A percentile compares a stretch with the other conserved stretches of the same genome.
These are phyloP conservation scores for Holocentrus rufus DNA, from an alignment of 2,797 vertebrate genomes.

Conservation along the genomic window DNA sequence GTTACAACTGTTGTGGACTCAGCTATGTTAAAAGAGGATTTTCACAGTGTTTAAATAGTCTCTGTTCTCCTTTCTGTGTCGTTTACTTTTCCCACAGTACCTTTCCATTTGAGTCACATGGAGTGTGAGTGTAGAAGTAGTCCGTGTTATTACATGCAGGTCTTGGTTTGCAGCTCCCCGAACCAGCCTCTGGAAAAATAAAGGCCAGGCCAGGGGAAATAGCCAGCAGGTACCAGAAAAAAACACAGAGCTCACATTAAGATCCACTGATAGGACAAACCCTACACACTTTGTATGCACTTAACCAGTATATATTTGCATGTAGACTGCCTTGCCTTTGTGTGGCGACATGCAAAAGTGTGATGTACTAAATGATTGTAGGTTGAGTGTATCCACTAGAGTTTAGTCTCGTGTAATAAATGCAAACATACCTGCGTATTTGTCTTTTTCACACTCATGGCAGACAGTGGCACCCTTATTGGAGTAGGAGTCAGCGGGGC, in stretches of 20 bases:
- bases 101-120: conserved; percentile 88
- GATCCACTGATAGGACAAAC: conserved; percentile 67
- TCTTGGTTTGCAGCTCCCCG: conserved; percentile 85
- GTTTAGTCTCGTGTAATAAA: neutral
- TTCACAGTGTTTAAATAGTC: neutral
- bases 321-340: conserved; percentile 19
- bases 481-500: conserved; percentile 87
- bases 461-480: conserved; percentile 90
- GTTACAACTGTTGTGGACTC: conserved; percentile 1
- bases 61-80: neutral
- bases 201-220: conserved; percentile 26
- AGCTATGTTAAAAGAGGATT: neutral
- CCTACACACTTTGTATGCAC: conserved; percentile 15
- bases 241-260: conserved; percentile 60
- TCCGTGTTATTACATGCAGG: conserved; percentile 90
- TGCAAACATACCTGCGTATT: conserved; percentile 85
- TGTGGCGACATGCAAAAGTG: conserved; percentile 28
- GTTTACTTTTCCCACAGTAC: conserved; percentile 71
- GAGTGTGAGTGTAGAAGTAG: conserved; percentile 95
- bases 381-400: neutral
- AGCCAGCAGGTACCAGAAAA: conserved; percentile 33
- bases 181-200: conserved; percentile 84
- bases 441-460: conserved; percentile 83
- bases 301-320: conserved; percentile 53
- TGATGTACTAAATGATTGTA: neutral